A percentile compares a stretch with the other conserved stretches of the same genome.
Evolutionary conservation across 2,888 invertebrate species (phyloP).

Genomic region (Ichneumon xanthorius): DNA sequence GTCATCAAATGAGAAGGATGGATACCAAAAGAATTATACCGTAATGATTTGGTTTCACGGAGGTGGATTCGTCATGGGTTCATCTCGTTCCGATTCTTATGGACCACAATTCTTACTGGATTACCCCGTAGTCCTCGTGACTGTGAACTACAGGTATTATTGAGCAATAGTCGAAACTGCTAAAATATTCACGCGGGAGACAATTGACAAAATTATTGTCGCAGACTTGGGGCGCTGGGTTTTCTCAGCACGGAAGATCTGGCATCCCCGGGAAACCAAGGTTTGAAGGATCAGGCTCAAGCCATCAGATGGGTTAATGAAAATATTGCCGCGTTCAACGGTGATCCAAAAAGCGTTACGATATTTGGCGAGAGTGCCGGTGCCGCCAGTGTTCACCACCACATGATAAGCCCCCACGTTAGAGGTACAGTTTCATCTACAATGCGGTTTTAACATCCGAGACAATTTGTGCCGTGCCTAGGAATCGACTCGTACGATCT

Average conservation of each 20-base stretch:
- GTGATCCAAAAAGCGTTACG: constrained; percentile 88
- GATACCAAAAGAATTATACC: constrained; percentile 58
- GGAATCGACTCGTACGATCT: too few species aligned
- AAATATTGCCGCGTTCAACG: constrained; percentile 88
- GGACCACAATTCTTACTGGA: constrained; percentile 90
- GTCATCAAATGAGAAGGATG: constrained; percentile 79
- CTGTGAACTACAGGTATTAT: constrained; percentile 88
- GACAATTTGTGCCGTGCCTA: too few species aligned
- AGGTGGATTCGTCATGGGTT: constrained; percentile 91
- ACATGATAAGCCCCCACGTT: constrained; percentile 88
- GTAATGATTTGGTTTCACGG: constrained; percentile 92
- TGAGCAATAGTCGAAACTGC: not conserved
- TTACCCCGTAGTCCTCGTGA: constrained; percentile 89
- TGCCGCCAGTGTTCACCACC: constrained; percentile 89
- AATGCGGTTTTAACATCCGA: too few species aligned
- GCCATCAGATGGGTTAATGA: constrained; percentile 88
- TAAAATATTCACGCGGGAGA: not conserved
- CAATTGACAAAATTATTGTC: not conserved
- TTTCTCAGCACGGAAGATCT: constrained; percentile 89
- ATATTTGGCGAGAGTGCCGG: constrained; percentile 91
- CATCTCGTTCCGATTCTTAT: constrained; percentile 89
- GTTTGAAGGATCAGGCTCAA: constrained; percentile 88
- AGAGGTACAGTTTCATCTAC: constrained; percentile 82
- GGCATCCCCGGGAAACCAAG: constrained; percentile 89
- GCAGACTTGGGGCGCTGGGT: constrained; percentile 87